Evolutionary conservation across 2,797 vertebrate genomes (phyloP).

Genomic region (Myotis pilosus): DNA sequence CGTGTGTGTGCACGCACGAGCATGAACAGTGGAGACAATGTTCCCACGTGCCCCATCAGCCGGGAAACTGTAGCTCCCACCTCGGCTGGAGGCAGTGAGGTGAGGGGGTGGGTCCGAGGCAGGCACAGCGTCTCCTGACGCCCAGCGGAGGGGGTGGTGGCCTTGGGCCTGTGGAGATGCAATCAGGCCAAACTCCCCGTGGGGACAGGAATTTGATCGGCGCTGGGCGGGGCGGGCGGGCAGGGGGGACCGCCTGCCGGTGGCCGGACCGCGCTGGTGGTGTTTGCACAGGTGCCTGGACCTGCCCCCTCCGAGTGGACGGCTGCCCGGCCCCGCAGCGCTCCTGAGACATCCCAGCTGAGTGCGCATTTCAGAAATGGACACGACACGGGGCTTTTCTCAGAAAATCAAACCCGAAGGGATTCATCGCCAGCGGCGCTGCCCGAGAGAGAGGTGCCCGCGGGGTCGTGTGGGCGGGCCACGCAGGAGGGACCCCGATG

Average conservation of each 20-base stretch:
- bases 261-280: too few species aligned
- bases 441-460: rapidly evolving
- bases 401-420: background rate
- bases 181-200: rapidly evolving
- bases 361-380: background rate
- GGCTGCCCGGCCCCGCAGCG: too few species aligned
- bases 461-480: too few species aligned
- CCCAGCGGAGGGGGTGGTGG: too few species aligned
- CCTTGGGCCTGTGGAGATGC: background rate
- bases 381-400: background rate
- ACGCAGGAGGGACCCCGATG: too few species aligned
- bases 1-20: rapidly evolving
- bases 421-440: background rate
- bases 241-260: too few species aligned
- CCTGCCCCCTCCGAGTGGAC: too few species aligned
- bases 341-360: background rate
- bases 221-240: rapidly evolving
- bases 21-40: rapidly evolving
- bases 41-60: rapidly evolving
- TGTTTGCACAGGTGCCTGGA: background rate
- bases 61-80: background rate
- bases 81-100: background rate
- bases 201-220: rapidly evolving
- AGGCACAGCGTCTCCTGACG: background rate
- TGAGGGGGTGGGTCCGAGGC: background rate